phyloP scores from a whole-genome alignment of 2,113 vertebrate genomes.

The Sclerurus mexicanus region DNA sequence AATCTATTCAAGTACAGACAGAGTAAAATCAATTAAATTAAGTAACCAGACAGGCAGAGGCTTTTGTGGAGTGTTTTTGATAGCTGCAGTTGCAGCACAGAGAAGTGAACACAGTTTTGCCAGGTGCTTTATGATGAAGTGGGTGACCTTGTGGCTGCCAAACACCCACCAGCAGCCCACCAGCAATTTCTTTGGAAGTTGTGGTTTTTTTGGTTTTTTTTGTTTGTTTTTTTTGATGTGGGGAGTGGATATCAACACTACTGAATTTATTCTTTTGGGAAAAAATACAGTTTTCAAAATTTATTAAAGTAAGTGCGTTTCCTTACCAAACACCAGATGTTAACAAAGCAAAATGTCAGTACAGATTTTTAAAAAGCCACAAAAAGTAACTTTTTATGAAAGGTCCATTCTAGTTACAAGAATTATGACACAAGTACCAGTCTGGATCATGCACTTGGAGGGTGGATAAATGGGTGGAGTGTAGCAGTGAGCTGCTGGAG shows the following conservation, averaged over 20 bases:
- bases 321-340: not conserved
- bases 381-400: not conserved
- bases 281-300: not conserved
- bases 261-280: not conserved
- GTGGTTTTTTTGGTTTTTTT: not conserved
- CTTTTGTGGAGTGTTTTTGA: not conserved
- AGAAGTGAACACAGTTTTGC: not conserved
- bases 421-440: not conserved
- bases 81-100: not conserved
- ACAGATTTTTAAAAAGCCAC: not conserved
- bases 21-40: not conserved
- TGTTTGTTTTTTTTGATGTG: not conserved
- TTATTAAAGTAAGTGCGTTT: not conserved
- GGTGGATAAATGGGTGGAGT: not conserved
- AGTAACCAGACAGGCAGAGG: not conserved
- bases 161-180: accelerated
- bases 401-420: not conserved
- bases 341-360: not conserved
- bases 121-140: not conserved
- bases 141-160: not conserved
- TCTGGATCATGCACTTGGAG: not conserved
- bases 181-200: not conserved
- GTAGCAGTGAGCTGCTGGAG: not conserved
- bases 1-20: not conserved
- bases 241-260: accelerated